Conservation (phyloP, 2,797 vertebrate species). For the Labeo calbasu region DNA sequence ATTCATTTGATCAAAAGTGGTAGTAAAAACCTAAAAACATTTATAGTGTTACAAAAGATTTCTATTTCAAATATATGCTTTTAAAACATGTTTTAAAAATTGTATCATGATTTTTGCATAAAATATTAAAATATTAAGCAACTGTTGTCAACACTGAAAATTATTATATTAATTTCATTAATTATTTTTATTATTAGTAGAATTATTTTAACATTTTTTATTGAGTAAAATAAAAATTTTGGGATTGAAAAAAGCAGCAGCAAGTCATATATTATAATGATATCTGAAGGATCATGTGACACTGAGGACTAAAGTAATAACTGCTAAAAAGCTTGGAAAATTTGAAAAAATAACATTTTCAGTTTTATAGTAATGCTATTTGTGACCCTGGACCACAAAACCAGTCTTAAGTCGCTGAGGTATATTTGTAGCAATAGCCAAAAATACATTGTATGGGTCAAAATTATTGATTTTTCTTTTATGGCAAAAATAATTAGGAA, state of each 20-base stretch:
- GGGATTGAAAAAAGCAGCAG: background rate
- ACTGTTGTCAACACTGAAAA: background rate
- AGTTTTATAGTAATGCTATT: background rate
- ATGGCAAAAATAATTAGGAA: too few relatives aligned
- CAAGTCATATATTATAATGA: too few relatives aligned
- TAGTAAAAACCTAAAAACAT: background rate
- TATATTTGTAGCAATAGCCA: too few relatives aligned
- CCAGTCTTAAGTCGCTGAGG: too few relatives aligned
- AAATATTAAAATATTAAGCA: background rate
- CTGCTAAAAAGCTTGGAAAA: background rate
- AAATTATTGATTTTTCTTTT: too few relatives aligned
- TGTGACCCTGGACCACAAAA: too few relatives aligned
- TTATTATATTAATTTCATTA: too few relatives aligned
- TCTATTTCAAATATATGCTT: background rate
- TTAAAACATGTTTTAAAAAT: background rate
- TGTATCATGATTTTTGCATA: background rate
- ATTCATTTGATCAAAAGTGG: background rate
- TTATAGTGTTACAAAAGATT: background rate
- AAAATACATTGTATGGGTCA: too few relatives aligned
- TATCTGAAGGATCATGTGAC: background rate
- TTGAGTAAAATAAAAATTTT: background rate
- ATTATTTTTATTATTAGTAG: too few relatives aligned
- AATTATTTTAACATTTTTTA: too few relatives aligned
- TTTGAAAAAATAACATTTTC: too few relatives aligned
- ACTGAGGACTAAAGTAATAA: background rate